Base-by-base conservation (phyloP, 2,113 vertebrate genomes). In the Ophiodon elongatus region DNA sequence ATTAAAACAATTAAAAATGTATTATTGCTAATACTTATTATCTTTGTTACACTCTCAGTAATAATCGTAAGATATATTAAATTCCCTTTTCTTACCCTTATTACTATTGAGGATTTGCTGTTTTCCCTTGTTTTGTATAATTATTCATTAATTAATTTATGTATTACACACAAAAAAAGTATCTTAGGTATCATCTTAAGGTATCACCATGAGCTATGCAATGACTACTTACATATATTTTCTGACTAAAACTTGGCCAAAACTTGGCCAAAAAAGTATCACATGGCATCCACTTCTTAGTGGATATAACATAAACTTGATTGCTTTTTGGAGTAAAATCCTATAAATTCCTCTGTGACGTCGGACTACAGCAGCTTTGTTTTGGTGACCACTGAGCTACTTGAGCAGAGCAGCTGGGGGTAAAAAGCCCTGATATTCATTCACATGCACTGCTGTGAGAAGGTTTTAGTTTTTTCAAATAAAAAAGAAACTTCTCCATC, bases 361-460 rank as follows among this genome's bases (percentile, higher is more conserved):
- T 43, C 5, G 21, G 31, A 85, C 8, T 25, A 33, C 67, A 47
- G 74, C 63, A 60, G 80, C 67, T 62, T 37, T 73, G 39, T 77
- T 82, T 56, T 68, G 33, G 57, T 80, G 68, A 79, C 75, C 66
- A 31, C 50, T 73, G 64, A 84, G 75, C 41, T 43, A 41, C 68
- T 81, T 73, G 29, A 79, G 37, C 73, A 69, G 27, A 84, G 47
- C 70, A 87, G 80, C 68, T 64, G 73, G 76, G 41, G 41, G 35
- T 79, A 73, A 67, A 41, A 75, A 76, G 56, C 8, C 11, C 1
- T 5, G 4, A 59, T 73, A 64, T 66, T 76, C 59, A 67, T 47
- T 50, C 35, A 41, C 54, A 45, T 60, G 56, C 60, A 31, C 47
- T 76, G 50, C 66, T 85, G 60, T 23, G 29, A 76, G 47, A 50